A percentile compares a stretch with the other conserved stretches of the same genome.
These are phyloP conservation scores for Xenopus laevis DNA, from an alignment of 2,113 vertebrate genomes.

Conservation along the genomic window DNA sequence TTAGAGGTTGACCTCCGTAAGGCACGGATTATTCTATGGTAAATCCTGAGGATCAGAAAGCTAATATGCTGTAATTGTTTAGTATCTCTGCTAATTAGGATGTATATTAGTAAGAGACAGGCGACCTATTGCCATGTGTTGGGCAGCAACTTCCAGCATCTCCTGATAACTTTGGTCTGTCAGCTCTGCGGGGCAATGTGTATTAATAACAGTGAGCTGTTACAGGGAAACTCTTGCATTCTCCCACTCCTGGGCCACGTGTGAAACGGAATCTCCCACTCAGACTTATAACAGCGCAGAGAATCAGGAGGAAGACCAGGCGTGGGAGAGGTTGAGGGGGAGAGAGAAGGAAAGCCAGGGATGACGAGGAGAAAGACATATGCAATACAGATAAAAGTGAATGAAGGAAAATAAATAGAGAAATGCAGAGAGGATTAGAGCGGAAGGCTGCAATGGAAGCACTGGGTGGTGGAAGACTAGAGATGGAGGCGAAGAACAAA, in stretches of 20 bases:
- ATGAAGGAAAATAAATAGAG: neutral
- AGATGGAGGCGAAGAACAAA: neutral
- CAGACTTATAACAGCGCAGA: slow-evolving; percentile 22
- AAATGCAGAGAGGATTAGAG: neutral
- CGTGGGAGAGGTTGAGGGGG: slow-evolving; percentile 34
- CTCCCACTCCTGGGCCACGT: slow-evolving; percentile 39
- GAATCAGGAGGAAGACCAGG: slow-evolving; percentile 43
- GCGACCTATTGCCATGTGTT: neutral
- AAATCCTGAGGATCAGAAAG: no score
- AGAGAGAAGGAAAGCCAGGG: slow-evolving; percentile 11
- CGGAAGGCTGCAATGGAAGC: neutral
- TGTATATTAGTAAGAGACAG: no score
- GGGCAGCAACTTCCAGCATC: neutral
- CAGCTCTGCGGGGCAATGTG: slow-evolving; percentile 8
- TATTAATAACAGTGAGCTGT: slow-evolving; percentile 9
- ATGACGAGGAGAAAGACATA: neutral
- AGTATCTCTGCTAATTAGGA: no score
- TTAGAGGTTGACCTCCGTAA: no score
- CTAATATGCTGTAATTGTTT: no score
- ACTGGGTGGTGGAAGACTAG: neutral
- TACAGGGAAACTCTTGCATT: slow-evolving; percentile 22
- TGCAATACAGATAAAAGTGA: neutral
- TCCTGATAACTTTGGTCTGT: neutral
- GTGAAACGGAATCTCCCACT: slow-evolving; percentile 41
- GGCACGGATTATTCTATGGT: no score